phyloP scores from a whole-genome alignment of 1,140 invertebrate genomes.

The Solen grandis region DNA sequence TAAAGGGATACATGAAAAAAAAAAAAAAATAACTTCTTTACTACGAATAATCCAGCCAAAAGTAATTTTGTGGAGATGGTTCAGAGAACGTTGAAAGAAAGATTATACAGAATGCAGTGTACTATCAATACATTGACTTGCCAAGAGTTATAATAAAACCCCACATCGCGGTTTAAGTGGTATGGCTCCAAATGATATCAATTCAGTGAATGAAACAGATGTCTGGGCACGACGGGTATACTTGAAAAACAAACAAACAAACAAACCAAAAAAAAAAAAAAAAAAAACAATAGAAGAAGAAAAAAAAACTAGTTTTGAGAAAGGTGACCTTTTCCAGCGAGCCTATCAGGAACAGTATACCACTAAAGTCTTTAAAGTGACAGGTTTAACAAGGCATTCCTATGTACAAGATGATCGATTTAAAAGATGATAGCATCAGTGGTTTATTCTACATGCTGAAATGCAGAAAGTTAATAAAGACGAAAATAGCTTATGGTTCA shows the following conservation, averaged over 20 bases:
- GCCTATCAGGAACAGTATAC: conserved; percentile 45
- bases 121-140: conserved; percentile 42
- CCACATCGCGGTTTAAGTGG: conserved; percentile 52
- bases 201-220: conserved; percentile 46
- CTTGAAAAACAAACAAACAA: conserved; percentile 24
- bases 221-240: conserved; percentile 50
- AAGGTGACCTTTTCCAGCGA: conserved; percentile 33
- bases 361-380: conserved; percentile 39
- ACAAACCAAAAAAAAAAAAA: not conserved
- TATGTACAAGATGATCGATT: conserved; percentile 18
- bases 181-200: conserved; percentile 53
- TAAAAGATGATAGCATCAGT: conserved; percentile 5
- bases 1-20: conserved; percentile 38
- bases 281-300: conserved; percentile 6
- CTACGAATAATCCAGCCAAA: conserved; percentile 52
- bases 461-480: conserved; percentile 38
- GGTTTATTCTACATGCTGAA: conserved; percentile 36
- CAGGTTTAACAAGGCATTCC: conserved; percentile 38
- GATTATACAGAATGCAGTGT: conserved; percentile 40
- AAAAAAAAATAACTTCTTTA: conserved; percentile 43
- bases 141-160: conserved; percentile 44
- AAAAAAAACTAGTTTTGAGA: conserved; percentile 26
- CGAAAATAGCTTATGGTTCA: not conserved
- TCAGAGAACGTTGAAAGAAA: conserved; percentile 52
- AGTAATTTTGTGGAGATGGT: conserved; percentile 53